Conservation (phyloP, 1,140 invertebrate genomes). For the Pogonomyrmex barbatus region DNA sequence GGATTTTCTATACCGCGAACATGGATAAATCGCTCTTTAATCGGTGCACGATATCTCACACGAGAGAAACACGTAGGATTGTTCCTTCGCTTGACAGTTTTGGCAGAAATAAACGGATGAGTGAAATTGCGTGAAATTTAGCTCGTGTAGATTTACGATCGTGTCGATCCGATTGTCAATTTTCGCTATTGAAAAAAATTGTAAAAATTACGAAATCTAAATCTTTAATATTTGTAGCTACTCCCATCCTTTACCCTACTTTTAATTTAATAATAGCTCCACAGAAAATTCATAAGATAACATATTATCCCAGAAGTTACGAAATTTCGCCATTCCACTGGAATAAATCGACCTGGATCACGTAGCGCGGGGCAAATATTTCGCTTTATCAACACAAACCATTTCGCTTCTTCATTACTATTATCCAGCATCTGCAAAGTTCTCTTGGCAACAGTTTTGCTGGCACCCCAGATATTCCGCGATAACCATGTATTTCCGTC, state of each 20-base stretch:
- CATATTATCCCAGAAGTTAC: neutral
- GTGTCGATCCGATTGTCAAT: neutral
- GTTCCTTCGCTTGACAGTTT: slow-evolving; percentile 33
- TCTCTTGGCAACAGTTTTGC: slow-evolving; percentile 51
- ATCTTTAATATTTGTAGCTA: neutral
- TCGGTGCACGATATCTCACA: slow-evolving; percentile 45
- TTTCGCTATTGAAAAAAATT: neutral
- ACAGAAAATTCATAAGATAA: slow-evolving; percentile 2
- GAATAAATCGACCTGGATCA: neutral
- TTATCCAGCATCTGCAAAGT: slow-evolving; percentile 17
- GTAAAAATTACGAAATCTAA: neutral
- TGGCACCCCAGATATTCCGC: slow-evolving; percentile 51
- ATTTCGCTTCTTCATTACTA: slow-evolving; percentile 51
- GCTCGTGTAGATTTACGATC: neutral
- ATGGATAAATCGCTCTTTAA: slow-evolving; percentile 57
- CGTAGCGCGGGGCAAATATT: slow-evolving; percentile 45
- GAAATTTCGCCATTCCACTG: neutral
- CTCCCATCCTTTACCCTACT: neutral
- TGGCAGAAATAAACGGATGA: slow-evolving; percentile 10
- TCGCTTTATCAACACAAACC: slow-evolving; percentile 48
- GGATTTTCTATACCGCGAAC: slow-evolving; percentile 50
- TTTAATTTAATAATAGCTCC: neutral
- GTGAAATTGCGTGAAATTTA: slow-evolving; percentile 9
- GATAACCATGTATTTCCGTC: slow-evolving; percentile 48
- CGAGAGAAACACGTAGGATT: neutral